Conservation (phyloP, 2,797 vertebrate genomes). For the Kryptolebias ocellatus region DNA sequence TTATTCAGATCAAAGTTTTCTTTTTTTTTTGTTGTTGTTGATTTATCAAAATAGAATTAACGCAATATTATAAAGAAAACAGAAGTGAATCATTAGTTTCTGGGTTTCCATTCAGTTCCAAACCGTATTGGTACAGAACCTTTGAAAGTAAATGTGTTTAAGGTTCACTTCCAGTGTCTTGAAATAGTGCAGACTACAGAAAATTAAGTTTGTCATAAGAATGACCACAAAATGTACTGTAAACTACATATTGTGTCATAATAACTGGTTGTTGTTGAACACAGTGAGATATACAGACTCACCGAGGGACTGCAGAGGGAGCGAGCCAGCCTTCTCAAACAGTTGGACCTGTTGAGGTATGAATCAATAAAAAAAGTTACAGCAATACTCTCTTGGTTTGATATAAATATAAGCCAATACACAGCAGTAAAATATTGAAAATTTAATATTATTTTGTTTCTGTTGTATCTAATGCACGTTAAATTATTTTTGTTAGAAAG, state of each 20-base stretch:
- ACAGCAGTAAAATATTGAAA: no score
- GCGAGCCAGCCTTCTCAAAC: conserved; percentile 88
- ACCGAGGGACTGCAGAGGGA: conserved; percentile 91
- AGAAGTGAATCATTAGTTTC: no score
- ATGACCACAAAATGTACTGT: not conserved
- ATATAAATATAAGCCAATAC: no score
- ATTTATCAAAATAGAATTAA: not conserved
- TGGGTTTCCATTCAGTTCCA: no score
- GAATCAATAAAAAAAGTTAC: not conserved
- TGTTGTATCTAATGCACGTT: not conserved
- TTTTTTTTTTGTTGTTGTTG: not conserved
- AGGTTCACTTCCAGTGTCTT: no score
- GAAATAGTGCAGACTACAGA: no score
- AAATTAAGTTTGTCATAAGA: not conserved
- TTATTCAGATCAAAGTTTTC: not conserved
- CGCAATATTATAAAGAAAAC: no score
- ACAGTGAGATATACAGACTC: conserved; percentile 90
- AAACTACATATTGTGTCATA: not conserved
- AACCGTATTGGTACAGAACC: no score
- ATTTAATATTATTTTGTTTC: not conserved
- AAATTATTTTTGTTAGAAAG: not conserved
- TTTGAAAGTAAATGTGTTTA: no score
- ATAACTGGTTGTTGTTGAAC: conserved; percentile 21
- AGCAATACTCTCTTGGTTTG: not conserved
- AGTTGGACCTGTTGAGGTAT: conserved; percentile 92